Evolutionary conservation across 2,113 vertebrate genomes (phyloP).

Genomic region (Crocuta crocuta): DNA sequence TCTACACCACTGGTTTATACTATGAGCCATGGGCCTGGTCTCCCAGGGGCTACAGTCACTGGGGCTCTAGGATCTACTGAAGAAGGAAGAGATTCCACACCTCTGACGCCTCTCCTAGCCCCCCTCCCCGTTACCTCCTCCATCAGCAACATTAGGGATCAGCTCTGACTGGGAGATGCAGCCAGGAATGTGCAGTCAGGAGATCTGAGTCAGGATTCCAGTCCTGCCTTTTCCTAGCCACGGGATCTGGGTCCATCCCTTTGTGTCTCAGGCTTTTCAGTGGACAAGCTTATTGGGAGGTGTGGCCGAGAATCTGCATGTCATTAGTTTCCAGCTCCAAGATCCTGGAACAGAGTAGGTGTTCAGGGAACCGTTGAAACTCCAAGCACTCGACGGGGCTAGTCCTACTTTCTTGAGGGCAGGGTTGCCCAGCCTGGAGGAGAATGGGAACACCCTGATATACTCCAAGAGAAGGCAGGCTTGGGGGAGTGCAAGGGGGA

Average conservation of each 20-base stretch:
- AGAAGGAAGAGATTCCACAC: not conserved
- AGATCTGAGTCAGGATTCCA: not conserved
- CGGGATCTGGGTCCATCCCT: fast-evolving
- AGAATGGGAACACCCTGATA: too few species aligned
- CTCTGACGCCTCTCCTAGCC: not conserved
- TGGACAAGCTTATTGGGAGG: not conserved
- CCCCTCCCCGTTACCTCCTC: too few species aligned
- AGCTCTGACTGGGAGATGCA: not conserved
- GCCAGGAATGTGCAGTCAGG: not conserved
- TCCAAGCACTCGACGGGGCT: not conserved
- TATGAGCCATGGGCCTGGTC: fast-evolving
- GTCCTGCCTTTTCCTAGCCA: not conserved
- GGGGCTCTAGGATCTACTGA: not conserved
- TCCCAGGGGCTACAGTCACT: not conserved
- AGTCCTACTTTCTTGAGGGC: too few species aligned
- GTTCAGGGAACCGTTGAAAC: not conserved
- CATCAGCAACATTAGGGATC: not conserved
- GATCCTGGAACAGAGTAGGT: not conserved
- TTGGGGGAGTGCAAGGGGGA: fast-evolving
- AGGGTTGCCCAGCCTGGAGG: not conserved
- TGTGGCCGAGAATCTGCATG: not conserved
- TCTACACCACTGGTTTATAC: not conserved
- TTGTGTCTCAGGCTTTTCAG: not conserved
- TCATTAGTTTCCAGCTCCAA: not conserved
- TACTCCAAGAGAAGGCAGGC: not conserved